Conservation (phyloP, 2,113 vertebrate species). For the Riparia riparia region DNA sequence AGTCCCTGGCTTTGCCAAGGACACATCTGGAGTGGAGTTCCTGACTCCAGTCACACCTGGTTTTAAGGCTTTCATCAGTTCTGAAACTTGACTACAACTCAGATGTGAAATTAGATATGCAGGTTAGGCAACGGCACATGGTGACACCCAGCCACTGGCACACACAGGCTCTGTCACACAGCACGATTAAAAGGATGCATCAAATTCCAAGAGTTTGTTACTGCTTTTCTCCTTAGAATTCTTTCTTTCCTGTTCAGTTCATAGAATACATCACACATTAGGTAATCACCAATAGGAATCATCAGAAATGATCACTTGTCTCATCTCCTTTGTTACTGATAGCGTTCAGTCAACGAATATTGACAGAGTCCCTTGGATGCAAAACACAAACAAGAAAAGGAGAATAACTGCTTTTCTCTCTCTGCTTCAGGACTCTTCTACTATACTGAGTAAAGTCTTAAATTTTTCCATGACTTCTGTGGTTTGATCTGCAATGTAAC, state of each 20-base stretch:
- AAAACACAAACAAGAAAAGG: neutral
- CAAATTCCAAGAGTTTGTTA: neutral
- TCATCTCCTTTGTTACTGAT: neutral
- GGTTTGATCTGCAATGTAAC: neutral
- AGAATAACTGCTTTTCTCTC: neutral
- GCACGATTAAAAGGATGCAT: fast-evolving
- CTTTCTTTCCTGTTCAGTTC: neutral
- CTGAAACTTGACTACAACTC: neutral
- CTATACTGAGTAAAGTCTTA: neutral
- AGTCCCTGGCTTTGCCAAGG: neutral
- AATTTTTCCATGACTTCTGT: neutral
- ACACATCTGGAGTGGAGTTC: neutral
- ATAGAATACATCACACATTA: neutral
- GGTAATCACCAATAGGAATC: neutral
- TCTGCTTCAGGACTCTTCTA: neutral
- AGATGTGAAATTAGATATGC: neutral
- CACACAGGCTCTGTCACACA: neutral
- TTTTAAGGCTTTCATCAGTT: neutral
- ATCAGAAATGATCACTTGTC: neutral
- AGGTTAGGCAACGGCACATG: neutral
- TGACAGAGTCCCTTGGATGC: neutral
- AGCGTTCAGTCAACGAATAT: neutral
- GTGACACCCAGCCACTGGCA: neutral
- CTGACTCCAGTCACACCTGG: neutral
- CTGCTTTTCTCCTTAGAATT: neutral